A percentile compares a stretch with the other conserved stretches of the same genome.
Evolutionary conservation across 2,113 vertebrate species (phyloP).

Genomic region (Bos javanicus): DNA sequence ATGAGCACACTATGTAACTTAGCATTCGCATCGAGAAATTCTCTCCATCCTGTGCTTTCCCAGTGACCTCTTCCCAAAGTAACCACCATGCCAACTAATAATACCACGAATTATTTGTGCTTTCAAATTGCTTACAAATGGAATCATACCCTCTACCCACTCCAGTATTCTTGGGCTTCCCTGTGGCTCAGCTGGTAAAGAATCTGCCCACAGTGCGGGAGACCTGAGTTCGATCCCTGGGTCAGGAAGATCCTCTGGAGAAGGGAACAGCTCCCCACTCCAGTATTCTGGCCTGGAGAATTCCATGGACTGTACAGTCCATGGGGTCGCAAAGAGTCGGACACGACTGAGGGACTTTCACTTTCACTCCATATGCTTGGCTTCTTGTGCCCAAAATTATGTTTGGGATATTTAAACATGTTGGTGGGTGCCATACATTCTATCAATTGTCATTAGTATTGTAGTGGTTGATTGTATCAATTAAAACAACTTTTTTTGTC

Average conservation of each 20-base stretch:
- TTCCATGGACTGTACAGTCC: not conserved
- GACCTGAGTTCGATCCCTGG: not conserved
- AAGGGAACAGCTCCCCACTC: not conserved
- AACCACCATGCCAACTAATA: not conserved
- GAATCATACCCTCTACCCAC: not conserved
- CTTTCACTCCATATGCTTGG: not conserved
- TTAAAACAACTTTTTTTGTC: not conserved
- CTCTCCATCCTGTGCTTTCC: not conserved
- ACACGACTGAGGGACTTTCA: not conserved
- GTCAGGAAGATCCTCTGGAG: not conserved
- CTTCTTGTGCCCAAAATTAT: not conserved
- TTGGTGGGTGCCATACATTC: not conserved
- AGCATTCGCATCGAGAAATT: not conserved
- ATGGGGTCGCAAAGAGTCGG: not conserved
- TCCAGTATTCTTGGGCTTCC: not conserved
- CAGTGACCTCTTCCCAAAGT: not conserved
- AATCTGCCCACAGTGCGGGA: fast-evolving
- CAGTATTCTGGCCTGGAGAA: not conserved
- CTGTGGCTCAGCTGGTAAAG: not conserved
- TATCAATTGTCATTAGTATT: not conserved
- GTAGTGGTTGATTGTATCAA: not conserved
- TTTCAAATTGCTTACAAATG: not conserved
- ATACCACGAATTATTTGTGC: not conserved
- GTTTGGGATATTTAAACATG: not conserved
- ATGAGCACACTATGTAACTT: too few species aligned